Evolutionary conservation across 2,113 vertebrate genomes (phyloP).

Genomic region (Tragelaphus scriptus): DNA sequence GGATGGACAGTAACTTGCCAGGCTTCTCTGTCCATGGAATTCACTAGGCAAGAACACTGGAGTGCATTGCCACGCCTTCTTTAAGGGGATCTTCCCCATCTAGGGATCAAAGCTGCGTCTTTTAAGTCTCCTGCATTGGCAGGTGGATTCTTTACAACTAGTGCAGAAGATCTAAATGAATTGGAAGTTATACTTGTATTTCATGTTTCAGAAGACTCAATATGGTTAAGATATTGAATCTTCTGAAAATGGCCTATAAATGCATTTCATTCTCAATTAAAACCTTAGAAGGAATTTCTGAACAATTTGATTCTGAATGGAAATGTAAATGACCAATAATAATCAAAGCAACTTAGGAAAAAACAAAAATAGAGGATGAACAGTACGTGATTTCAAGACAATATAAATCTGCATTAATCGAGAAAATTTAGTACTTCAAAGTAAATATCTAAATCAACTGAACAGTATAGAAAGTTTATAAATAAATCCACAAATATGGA

Average conservation of each 20-base stretch:
- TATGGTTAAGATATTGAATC: not conserved
- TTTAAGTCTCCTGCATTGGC: not conserved
- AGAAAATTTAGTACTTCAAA: not conserved
- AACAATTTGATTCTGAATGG: not conserved
- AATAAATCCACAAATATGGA: not conserved
- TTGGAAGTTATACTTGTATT: not conserved
- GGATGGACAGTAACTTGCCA: not conserved
- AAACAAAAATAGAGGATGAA: not conserved
- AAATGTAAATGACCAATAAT: not conserved
- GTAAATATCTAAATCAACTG: not conserved
- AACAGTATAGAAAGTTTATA: not conserved
- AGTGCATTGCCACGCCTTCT: not conserved
- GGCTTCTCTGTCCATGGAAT: not conserved
- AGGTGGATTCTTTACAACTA: not conserved
- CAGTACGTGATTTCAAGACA: not conserved
- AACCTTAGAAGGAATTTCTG: not conserved
- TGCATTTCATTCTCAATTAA: not conserved
- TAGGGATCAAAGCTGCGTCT: accelerated
- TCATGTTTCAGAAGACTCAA: not conserved
- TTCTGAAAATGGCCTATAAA: not conserved
- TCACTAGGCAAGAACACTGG: not conserved
- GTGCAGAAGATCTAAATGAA: not conserved
- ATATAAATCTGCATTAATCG: not conserved
- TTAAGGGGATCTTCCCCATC: not conserved
- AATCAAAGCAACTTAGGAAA: not conserved